Percentiles rank a stretch among this genome's conserved stretches.
These are phyloP conservation scores for Drosophila rubida DNA, from an alignment of 2,888 invertebrate species.

Conservation along the genomic window DNA sequence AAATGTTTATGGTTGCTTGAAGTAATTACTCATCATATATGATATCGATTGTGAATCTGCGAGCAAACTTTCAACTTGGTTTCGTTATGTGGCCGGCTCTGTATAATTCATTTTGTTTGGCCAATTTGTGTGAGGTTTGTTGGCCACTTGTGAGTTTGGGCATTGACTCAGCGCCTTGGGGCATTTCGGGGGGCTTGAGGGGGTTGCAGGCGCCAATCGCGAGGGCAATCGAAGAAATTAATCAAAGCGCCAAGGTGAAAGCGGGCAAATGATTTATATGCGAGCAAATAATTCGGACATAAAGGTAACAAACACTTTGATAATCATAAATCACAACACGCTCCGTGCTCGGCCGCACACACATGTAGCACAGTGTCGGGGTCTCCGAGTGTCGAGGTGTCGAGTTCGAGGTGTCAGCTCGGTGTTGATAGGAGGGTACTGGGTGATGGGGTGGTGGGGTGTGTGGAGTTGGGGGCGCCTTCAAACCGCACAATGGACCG, in stretches of 20 bases:
- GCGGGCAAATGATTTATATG: constrained; percentile 72
- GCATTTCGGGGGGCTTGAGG: neutral
- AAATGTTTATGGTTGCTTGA: too few species aligned
- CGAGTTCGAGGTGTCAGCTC: neutral
- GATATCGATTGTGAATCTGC: too few species aligned
- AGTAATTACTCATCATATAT: too few species aligned
- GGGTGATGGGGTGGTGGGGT: too few species aligned
- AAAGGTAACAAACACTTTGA: constrained; percentile 80
- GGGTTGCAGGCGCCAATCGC: constrained; percentile 68
- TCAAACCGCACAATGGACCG: constrained; percentile 65
- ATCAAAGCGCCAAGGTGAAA: constrained; percentile 66
- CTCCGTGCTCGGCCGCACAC: constrained; percentile 16
- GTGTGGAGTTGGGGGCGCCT: neutral
- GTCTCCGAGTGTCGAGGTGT: neutral
- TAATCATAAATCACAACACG: constrained; percentile 77
- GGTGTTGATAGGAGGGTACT: neutral
- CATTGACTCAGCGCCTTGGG: constrained; percentile 42
- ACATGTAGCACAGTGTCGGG: constrained; percentile 6
- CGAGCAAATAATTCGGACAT: constrained; percentile 75
- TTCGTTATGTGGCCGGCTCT: neutral
- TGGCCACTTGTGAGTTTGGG: constrained; percentile 65
- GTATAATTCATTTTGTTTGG: constrained; percentile 12
- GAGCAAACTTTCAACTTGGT: too few species aligned
- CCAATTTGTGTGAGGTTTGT: constrained; percentile 36
- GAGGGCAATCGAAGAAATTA: constrained; percentile 76